Conservation (phyloP, 2,888 invertebrate species). For the Drosophila melanocephala region DNA sequence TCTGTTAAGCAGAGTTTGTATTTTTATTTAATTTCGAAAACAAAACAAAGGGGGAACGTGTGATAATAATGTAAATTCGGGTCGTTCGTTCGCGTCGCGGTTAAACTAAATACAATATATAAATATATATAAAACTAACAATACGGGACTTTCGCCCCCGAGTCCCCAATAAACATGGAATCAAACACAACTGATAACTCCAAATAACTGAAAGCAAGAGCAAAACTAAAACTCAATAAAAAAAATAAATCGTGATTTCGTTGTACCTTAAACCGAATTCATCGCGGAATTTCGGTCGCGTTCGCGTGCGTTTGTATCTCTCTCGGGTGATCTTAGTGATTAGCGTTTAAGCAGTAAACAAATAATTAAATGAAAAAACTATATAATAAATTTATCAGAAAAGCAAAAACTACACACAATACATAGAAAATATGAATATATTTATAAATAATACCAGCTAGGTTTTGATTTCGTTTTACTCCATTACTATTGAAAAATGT, state of each 20-base stretch:
- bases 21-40: conserved; percentile 63
- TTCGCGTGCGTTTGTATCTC: conserved; percentile 85
- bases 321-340: conserved; percentile 86
- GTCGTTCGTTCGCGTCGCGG: conserved; percentile 84
- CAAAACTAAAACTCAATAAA: conserved; percentile 50
- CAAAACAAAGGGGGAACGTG: conserved; percentile 78
- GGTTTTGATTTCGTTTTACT: conserved; percentile 45
- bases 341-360: conserved; percentile 78
- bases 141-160: conserved; percentile 85
- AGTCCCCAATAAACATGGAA: conserved; percentile 76
- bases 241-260: conserved; percentile 85
- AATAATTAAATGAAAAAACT: conserved; percentile 29
- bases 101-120: conserved; percentile 42
- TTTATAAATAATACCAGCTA: conserved; percentile 54
- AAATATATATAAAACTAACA: conserved; percentile 50
- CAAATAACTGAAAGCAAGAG: conserved; percentile 50
- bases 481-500: conserved; percentile 16
- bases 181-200: conserved; percentile 43
- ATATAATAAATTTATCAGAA: conserved; percentile 26
- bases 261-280: conserved; percentile 86
- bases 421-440: conserved; percentile 42
- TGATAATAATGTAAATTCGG: conserved; percentile 81
- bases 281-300: conserved; percentile 86
- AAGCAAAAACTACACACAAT: conserved; percentile 33
- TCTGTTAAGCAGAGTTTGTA: conserved; percentile 46